A percentile compares a stretch with the other conserved stretches of the same genome.
Conservation (phyloP, 2,113 vertebrate species). For the Casuarius casuarius region DNA sequence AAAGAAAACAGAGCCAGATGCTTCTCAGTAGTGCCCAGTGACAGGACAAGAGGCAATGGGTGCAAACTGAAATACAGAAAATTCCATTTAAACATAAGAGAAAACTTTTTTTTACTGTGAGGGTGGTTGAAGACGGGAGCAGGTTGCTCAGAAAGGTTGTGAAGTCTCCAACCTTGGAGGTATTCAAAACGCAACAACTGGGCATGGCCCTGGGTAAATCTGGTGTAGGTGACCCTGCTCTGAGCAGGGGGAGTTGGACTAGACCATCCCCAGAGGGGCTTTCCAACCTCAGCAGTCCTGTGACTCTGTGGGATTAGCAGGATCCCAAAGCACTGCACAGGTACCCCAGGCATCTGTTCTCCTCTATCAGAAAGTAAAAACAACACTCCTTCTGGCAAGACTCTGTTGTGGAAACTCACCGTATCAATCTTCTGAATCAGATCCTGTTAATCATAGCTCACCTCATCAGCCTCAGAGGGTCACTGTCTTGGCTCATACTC, state of each 20-base stretch:
- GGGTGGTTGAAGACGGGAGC: not conserved
- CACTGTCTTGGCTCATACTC: not conserved
- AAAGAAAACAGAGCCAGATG: not conserved
- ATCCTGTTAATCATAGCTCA: not conserved
- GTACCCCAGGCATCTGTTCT: not conserved
- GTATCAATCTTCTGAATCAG: not conserved
- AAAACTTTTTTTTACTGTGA: not conserved
- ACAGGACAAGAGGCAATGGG: not conserved
- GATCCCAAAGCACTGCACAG: not conserved
- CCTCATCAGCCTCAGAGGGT: not conserved
- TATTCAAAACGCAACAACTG: not conserved
- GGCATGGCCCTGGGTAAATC: accelerated
- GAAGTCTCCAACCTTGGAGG: not conserved
- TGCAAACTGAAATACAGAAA: not conserved
- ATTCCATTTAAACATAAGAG: not conserved
- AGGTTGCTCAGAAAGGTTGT: not conserved
- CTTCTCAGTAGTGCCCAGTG: not conserved
- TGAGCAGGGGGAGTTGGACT: not conserved
- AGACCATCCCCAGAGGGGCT: not conserved
- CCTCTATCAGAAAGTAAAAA: not conserved
- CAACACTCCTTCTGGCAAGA: not conserved
- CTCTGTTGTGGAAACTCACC: not conserved
- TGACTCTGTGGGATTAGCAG: not conserved
- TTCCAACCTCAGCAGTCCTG: not conserved
- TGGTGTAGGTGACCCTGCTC: accelerated